Percentiles rank a stretch among this genome's conserved stretches.
Conservation (phyloP, 2,888 invertebrate genomes). For the Drosophila tanythrix region DNA sequence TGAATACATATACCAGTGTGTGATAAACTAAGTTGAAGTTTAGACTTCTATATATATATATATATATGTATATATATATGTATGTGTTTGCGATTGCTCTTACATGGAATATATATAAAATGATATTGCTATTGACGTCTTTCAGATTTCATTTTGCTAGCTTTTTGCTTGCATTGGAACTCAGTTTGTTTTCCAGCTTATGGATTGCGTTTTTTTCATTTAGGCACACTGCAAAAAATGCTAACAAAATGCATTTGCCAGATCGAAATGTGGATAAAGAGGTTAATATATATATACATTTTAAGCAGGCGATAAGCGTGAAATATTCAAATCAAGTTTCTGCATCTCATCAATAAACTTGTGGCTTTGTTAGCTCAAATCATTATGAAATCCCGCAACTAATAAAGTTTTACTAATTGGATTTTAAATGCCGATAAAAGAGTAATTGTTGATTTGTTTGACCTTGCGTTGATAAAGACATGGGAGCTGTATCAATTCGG, state of each 20-base stretch:
- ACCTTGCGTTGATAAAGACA: slow-evolving; percentile 2
- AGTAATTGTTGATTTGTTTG: neutral
- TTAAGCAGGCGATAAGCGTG: slow-evolving; percentile 1
- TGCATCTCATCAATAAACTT: neutral
- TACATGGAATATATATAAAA: neutral
- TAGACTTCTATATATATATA: slow-evolving; percentile 1
- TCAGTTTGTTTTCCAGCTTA: slow-evolving; percentile 10
- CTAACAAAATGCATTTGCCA: neutral
- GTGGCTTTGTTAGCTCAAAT: neutral
- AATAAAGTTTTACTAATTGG: neutral
- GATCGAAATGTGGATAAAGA: neutral
- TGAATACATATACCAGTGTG: slow-evolving; percentile 3
- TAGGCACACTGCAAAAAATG: neutral
- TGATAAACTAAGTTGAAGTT: slow-evolving; percentile 35
- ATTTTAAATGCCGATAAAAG: neutral
- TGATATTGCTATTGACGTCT: slow-evolving; percentile 14
- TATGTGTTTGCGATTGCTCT: neutral
- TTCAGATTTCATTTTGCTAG: slow-evolving; percentile 12
- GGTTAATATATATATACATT: neutral
- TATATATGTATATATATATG: neutral
- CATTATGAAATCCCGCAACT: neutral
- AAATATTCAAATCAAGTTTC: slow-evolving; percentile 14
- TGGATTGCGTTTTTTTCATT: neutral
- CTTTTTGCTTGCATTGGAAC: neutral
- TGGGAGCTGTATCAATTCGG: neutral